phyloP scores from a whole-genome alignment of 2,797 vertebrate species.

The Aldrovandia affinis region DNA sequence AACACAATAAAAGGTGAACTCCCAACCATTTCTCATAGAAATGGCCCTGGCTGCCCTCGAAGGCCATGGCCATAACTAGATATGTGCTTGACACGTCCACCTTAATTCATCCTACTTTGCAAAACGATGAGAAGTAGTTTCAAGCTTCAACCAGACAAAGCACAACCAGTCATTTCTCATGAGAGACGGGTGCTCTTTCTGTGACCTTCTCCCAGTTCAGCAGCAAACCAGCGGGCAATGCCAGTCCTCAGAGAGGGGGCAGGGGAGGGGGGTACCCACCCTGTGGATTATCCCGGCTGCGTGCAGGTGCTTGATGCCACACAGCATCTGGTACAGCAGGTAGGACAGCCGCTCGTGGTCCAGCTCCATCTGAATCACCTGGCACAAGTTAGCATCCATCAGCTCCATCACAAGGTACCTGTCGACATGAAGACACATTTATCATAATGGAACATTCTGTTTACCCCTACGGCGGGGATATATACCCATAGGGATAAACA shows the following conservation, averaged over 20 bases:
- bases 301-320: conserved; percentile 95
- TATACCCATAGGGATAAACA: background rate
- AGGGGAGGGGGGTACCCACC: conserved; percentile 67
- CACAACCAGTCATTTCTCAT: background rate
- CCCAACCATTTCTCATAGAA: background rate
- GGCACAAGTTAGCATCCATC: conserved; percentile 97
- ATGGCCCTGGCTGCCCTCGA: background rate
- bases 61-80: background rate
- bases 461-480: background rate
- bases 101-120: too few relatives aligned
- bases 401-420: conserved; percentile 97
- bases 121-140: too few relatives aligned
- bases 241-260: background rate
- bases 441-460: background rate
- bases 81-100: background rate
- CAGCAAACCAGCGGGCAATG: background rate
- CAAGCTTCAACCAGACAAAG: background rate
- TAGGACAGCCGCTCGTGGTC: conserved; percentile 95
- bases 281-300: conserved; percentile 95
- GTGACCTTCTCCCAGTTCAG: background rate
- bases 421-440: conserved; percentile 31
- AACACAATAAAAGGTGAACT: background rate
- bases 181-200: background rate
- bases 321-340: conserved; percentile 95
- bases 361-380: conserved; percentile 97